Conservation (phyloP, 2,888 invertebrate species). For the Lithophane leautieri region DNA sequence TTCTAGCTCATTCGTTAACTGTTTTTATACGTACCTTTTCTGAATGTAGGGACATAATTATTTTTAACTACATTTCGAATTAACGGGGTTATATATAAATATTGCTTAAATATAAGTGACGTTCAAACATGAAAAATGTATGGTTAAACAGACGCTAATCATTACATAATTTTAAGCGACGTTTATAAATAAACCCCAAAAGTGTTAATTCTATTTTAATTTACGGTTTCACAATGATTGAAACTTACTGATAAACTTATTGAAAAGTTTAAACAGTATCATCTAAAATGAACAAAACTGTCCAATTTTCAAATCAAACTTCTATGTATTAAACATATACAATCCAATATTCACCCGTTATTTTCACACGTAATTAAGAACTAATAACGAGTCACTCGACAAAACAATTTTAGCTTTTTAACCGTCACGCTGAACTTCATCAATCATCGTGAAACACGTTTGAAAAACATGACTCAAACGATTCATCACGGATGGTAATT, state of each 20-base stretch:
- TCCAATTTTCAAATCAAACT: constrained; percentile 29
- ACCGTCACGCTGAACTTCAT: constrained; percentile 61
- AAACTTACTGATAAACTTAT: background rate
- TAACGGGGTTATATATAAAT: too few species aligned
- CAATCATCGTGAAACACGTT: constrained; percentile 69
- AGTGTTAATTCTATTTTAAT: background rate
- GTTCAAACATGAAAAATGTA: too few species aligned
- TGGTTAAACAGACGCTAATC: too few species aligned
- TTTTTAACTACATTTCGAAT: background rate
- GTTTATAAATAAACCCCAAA: too few species aligned
- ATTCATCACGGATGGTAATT: constrained; percentile 73
- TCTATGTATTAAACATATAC: too few species aligned
- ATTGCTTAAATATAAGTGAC: too few species aligned
- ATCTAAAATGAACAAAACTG: background rate
- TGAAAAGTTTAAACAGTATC: background rate
- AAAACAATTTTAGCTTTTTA: constrained; percentile 68
- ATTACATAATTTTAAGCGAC: too few species aligned
- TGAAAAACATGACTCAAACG: constrained; percentile 72
- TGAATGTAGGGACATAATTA: background rate
- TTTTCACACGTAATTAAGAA: constrained; percentile 61
- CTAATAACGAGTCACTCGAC: constrained; percentile 64
- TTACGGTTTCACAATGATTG: background rate
- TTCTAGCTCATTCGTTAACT: background rate
- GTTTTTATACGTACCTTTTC: background rate
- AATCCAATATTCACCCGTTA: constrained; percentile 23